Evolutionary conservation across 2,797 vertebrate species (phyloP).

Genomic region (Luscinia luscinia): DNA sequence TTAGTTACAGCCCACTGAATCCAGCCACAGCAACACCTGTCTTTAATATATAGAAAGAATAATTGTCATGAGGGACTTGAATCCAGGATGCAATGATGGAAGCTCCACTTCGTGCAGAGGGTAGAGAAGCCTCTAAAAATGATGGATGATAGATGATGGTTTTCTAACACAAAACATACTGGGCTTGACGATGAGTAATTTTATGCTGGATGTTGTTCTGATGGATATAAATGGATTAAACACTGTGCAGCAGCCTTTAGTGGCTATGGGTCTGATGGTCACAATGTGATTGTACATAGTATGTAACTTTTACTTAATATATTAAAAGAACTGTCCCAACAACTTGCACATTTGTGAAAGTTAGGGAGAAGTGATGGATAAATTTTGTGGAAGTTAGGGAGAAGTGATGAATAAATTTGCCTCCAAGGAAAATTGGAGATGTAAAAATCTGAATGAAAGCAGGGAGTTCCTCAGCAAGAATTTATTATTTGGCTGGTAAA

Average conservation of each 20-base stretch:
- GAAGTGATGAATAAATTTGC: constrained; percentile 47
- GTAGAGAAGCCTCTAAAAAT: constrained; percentile 55
- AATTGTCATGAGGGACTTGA: constrained; percentile 52
- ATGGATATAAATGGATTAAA: constrained; percentile 44
- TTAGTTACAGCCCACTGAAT: constrained; percentile 32
- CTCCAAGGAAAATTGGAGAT: neutral
- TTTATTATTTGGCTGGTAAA: constrained; percentile 29
- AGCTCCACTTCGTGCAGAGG: constrained; percentile 29
- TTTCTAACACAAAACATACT: constrained; percentile 64
- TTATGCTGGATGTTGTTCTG: constrained; percentile 29
- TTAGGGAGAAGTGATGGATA: too few species aligned
- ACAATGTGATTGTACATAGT: constrained; percentile 16
- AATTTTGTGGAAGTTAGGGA: constrained; percentile 16
- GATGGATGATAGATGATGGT: constrained; percentile 51
- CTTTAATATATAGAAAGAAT: constrained; percentile 58
- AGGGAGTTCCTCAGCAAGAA: neutral
- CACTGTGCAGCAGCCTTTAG: neutral
- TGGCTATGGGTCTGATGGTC: neutral
- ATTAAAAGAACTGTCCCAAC: constrained; percentile 16
- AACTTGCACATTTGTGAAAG: neutral
- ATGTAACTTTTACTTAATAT: constrained; percentile 23
- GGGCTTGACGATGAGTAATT: constrained; percentile 56
- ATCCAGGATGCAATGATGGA: constrained; percentile 41
- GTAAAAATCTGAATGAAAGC: constrained; percentile 39
- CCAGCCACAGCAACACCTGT: constrained; percentile 60